Conservation (phyloP, 1,140 invertebrate genomes). For the Condylostylus longicornis region DNA sequence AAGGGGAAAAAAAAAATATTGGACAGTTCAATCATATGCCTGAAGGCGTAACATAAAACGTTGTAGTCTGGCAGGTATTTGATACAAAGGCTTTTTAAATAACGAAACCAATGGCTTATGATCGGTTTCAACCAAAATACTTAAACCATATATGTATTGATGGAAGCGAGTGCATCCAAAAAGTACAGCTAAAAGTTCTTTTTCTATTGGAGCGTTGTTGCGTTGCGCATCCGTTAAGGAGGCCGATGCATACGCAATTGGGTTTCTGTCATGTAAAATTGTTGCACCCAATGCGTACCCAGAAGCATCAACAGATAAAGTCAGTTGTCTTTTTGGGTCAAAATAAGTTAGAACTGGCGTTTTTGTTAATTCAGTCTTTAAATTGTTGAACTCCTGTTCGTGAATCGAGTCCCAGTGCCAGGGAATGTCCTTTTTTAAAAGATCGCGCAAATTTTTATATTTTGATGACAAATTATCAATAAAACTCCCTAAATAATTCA, state of each 20-base stretch:
- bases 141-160: slow-evolving; percentile 16
- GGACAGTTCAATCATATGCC: slow-evolving; percentile 20
- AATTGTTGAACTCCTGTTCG: slow-evolving; percentile 7
- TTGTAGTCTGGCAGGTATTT: slow-evolving; percentile 21
- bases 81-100: slow-evolving; percentile 23
- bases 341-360: slow-evolving; percentile 20
- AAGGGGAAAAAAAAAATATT: no score
- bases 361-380: slow-evolving; percentile 18
- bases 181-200: slow-evolving; percentile 23
- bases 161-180: slow-evolving; percentile 24
- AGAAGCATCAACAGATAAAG: slow-evolving; percentile 17
- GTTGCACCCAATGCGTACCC: slow-evolving; percentile 24
- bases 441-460: slow-evolving; percentile 9
- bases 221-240: slow-evolving; percentile 20
- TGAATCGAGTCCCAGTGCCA: slow-evolving; percentile 4
- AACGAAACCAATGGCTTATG: slow-evolving; percentile 27
- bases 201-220: slow-evolving; percentile 32
- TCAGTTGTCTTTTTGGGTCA: slow-evolving; percentile 9
- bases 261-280: slow-evolving; percentile 26
- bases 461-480: slow-evolving; percentile 13
- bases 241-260: slow-evolving; percentile 26
- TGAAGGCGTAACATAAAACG: slow-evolving; percentile 23
- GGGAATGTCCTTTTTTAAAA: slow-evolving; percentile 6
- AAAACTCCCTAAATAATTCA: slow-evolving; percentile 15
- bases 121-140: slow-evolving; percentile 22